Base-by-base conservation (phyloP, 2,113 vertebrate species). In the Cephalopterus ornatus region DNA sequence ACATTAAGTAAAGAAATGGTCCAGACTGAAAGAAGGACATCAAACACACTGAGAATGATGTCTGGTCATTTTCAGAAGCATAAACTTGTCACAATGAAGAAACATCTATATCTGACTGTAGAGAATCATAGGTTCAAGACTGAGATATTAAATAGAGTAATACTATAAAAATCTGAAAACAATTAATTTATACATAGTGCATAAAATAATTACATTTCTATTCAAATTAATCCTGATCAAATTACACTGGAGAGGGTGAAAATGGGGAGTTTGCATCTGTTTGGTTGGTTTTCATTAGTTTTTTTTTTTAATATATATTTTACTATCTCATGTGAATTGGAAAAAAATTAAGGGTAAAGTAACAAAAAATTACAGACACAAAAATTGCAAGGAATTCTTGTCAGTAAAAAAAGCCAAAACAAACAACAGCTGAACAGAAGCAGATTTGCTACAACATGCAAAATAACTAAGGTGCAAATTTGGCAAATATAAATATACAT, bases 221-320 rank as follows among this genome's bases (percentile, higher is more conserved):
- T 50, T 67, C 3, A 65, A 66, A 86, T 81, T 59, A 2, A 68
- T 63, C 11, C 26, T 65, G n/a, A 72, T 84, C n/a, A 55, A 71
- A 74, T 82, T 42, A 72, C 18, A 42, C 4, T 27, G 35, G 23
- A 91, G 14, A 47, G 28, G 7, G 11, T 46, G 42, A 83, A 62
- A 50, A 14, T 4, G 3, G 11, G 10, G 9, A 0, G 1, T 27
- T 82, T 70, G 6, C 6, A 42, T 9, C 3, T 89, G 15, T 35
- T 27, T 53, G 23, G 27, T 24, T 52, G 41, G 23, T 33, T 46
- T 66, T 24, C 13, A 5, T 42, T 22, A 32, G 14, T 9, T 21
- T 30, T 13, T 39, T 16, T 22, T 74, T 53, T 35, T 20, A 9
- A 2, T 4, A 33, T 12, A 16, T 26, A 32, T 28, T 67, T 42